phyloP scores from a whole-genome alignment of 2,888 invertebrate genomes.

The Deilephila porcellus region DNA sequence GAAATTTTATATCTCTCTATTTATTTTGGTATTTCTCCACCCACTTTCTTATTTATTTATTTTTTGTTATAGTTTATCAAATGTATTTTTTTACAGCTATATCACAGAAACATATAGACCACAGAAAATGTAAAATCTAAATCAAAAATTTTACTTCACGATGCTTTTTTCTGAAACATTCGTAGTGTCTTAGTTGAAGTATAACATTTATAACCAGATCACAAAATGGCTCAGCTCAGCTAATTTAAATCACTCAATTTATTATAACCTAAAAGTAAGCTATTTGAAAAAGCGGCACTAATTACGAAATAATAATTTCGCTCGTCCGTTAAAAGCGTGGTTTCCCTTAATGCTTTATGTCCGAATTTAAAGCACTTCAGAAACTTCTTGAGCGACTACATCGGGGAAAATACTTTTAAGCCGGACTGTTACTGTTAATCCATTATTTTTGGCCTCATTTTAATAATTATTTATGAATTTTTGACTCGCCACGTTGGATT shows the following conservation, averaged over 20 bases:
- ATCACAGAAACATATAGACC: too few species aligned
- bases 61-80: not conserved
- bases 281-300: not conserved
- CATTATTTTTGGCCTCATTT: slow-evolving; percentile 17
- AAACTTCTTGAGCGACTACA: slow-evolving; percentile 1
- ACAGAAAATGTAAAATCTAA: too few species aligned
- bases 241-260: too few species aligned
- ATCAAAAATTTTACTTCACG: too few species aligned
- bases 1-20: not conserved
- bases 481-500: slow-evolving; percentile 15
- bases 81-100: too few species aligned
- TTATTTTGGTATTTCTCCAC: not conserved
- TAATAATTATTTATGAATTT: slow-evolving; percentile 22
- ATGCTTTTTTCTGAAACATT: too few species aligned
- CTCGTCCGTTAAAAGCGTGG: slow-evolving; percentile 10
- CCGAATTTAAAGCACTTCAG: slow-evolving; percentile 14
- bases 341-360: slow-evolving; percentile 9
- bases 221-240: too few species aligned
- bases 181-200: too few species aligned
- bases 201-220: too few species aligned
- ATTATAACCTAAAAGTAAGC: too few species aligned
- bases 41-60: not conserved
- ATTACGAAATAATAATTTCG: slow-evolving; percentile 20
- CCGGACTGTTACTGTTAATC: not conserved
- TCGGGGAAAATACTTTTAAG: not conserved